phyloP scores from a whole-genome alignment of 1,140 invertebrate genomes.

The Neodiprion pinetum region DNA sequence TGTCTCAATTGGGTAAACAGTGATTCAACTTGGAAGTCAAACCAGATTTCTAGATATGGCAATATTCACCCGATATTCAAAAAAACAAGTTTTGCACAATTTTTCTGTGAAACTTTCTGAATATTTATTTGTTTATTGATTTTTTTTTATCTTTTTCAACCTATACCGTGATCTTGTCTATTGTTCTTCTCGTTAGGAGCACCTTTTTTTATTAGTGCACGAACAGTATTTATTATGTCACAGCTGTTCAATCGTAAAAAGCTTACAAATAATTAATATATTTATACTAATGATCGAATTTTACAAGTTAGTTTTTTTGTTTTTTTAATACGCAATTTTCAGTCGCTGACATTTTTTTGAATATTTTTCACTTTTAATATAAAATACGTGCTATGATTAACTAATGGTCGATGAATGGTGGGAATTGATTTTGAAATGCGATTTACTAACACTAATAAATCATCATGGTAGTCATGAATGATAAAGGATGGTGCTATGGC shows the following conservation, averaged over 20 bases:
- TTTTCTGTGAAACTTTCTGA: not conserved
- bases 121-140: not conserved
- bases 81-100: not conserved
- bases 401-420: conserved; percentile 25
- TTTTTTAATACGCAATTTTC: conserved; percentile 24
- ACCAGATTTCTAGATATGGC: too few species aligned
- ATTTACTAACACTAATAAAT: conserved; percentile 29
- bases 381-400: conserved; percentile 21
- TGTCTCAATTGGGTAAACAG: too few species aligned
- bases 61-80: too few species aligned
- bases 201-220: not conserved
- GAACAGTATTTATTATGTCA: conserved; percentile 28
- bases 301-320: conserved; percentile 6
- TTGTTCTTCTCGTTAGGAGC: not conserved
- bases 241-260: conserved; percentile 46
- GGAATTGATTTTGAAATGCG: conserved; percentile 25
- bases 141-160: not conserved
- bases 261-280: conserved; percentile 44
- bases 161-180: not conserved
- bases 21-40: too few species aligned
- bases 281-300: conserved; percentile 27
- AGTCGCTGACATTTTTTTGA: conserved; percentile 23
- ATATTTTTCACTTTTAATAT: conserved; percentile 30
- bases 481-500: conserved; percentile 39
- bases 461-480: conserved; percentile 22